phyloP scores from a whole-genome alignment of 2,888 invertebrate genomes.

The Ceratothoa steindachneri region DNA sequence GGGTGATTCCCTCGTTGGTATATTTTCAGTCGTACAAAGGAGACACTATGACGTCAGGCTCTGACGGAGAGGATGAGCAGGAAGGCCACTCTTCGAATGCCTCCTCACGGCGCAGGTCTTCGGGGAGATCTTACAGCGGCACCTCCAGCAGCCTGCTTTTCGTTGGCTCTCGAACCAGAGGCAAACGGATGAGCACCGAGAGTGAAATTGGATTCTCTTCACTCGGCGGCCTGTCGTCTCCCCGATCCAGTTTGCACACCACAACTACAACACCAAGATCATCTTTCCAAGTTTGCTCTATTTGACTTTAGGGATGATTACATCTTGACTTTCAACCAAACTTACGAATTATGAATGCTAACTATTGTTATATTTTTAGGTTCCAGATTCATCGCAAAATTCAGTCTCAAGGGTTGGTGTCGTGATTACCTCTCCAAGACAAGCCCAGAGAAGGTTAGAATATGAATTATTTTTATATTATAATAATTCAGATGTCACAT shows the following conservation, averaged over 20 bases:
- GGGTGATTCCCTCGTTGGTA: too few species aligned
- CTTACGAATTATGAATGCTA: neutral
- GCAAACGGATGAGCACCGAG: constrained; percentile 34
- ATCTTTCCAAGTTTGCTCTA: constrained; percentile 19
- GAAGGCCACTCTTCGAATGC: neutral
- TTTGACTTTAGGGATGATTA: neutral
- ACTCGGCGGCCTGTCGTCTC: constrained; percentile 32
- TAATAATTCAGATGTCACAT: too few species aligned
- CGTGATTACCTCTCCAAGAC: constrained; percentile 82
- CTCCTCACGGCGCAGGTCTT: neutral
- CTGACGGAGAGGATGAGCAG: constrained; percentile 41
- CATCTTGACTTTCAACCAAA: neutral
- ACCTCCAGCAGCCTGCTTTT: constrained; percentile 5
- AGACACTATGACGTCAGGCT: constrained; percentile 37
- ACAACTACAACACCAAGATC: constrained; percentile 32
- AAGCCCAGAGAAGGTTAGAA: constrained; percentile 79
- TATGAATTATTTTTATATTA: too few species aligned
- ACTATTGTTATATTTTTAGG: constrained; percentile 13
- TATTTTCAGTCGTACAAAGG: constrained; percentile 14
- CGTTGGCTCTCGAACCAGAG: constrained; percentile 14
- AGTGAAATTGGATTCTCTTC: constrained; percentile 27
- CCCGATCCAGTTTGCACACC: constrained; percentile 36
- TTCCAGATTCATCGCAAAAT: constrained; percentile 44
- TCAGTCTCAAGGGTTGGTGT: constrained; percentile 74
- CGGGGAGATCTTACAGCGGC: constrained; percentile 1